A percentile compares a stretch with the other conserved stretches of the same genome.
phyloP scores from a whole-genome alignment of 2,113 vertebrate species.

The Candoia aspera region DNA sequence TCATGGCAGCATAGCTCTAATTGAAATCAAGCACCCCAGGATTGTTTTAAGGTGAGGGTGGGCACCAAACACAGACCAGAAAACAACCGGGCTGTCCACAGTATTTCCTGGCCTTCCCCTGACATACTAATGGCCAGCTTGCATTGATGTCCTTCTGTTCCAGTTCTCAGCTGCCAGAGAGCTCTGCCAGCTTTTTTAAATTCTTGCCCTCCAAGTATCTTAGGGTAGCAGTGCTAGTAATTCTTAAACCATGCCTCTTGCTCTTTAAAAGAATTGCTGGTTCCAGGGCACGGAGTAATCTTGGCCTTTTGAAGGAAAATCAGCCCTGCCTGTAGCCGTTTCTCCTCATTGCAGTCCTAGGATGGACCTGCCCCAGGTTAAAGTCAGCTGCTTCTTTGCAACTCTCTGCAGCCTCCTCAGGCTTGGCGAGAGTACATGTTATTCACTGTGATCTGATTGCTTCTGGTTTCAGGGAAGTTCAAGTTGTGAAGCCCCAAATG shows the following conservation, averaged over 20 bases:
- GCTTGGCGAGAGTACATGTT: not conserved
- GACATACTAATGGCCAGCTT: not conserved
- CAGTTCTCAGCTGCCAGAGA: not conserved
- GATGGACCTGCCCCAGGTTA: not conserved
- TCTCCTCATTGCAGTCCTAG: not conserved
- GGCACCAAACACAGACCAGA: fast-evolving
- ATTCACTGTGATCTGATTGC: not conserved
- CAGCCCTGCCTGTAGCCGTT: not conserved
- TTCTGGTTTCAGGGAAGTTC: not conserved
- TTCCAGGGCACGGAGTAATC: not conserved
- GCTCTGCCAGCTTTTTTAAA: not conserved
- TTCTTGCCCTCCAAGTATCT: not conserved
- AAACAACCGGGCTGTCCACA: fast-evolving
- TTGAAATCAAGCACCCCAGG: not conserved
- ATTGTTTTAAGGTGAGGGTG: not conserved
- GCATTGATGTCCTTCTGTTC: not conserved
- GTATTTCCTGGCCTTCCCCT: slow-evolving; percentile 6
- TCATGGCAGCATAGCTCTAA: slow-evolving; percentile 51
- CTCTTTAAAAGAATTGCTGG: not conserved
- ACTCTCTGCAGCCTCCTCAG: not conserved
- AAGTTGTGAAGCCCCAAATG: not conserved
- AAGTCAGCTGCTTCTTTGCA: not conserved
- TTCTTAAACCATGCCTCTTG: not conserved
- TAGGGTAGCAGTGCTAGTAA: not conserved
- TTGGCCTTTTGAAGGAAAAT: not conserved